These are phyloP conservation scores for Sterna hirundo DNA, from an alignment of 2,113 vertebrate genomes.

Conservation along the genomic window DNA sequence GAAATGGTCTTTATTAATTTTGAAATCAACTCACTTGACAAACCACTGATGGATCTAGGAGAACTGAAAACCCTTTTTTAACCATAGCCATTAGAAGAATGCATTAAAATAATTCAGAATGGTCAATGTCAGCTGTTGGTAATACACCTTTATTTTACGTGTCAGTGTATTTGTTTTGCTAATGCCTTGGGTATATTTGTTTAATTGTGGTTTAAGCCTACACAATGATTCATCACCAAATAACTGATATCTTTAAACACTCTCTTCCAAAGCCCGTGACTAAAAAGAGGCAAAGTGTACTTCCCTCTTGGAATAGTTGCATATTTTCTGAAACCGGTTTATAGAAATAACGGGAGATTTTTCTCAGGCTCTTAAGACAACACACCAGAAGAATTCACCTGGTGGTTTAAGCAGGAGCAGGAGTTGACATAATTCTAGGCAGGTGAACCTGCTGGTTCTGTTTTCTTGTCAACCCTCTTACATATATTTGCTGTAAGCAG, in stretches of 20 bases:
- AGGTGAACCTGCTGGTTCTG: background rate
- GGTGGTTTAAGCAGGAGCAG: background rate
- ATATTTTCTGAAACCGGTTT: accelerated
- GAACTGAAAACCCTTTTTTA: conserved; percentile 34
- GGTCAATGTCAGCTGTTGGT: conserved; percentile 22
- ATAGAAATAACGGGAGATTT: background rate
- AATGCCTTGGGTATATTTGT: background rate
- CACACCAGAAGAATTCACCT: background rate
- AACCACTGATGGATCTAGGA: conserved; percentile 7
- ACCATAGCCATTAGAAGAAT: conserved; percentile 27
- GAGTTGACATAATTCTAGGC: background rate
- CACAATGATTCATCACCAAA: background rate
- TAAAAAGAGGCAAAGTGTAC: background rate
- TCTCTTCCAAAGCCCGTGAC: background rate
- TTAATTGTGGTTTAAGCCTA: background rate
- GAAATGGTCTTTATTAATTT: conserved; percentile 70
- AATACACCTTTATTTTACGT: background rate
- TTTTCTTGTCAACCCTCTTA: background rate
- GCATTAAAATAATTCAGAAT: conserved; percentile 8
- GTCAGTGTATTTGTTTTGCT: background rate
- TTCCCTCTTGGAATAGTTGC: background rate
- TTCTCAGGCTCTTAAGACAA: background rate
- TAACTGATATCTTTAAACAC: background rate
- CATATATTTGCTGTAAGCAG: background rate
- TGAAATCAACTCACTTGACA: conserved; percentile 59